Base-by-base conservation (phyloP, 2,797 vertebrate genomes). In the Denticeps clupeoides region DNA sequence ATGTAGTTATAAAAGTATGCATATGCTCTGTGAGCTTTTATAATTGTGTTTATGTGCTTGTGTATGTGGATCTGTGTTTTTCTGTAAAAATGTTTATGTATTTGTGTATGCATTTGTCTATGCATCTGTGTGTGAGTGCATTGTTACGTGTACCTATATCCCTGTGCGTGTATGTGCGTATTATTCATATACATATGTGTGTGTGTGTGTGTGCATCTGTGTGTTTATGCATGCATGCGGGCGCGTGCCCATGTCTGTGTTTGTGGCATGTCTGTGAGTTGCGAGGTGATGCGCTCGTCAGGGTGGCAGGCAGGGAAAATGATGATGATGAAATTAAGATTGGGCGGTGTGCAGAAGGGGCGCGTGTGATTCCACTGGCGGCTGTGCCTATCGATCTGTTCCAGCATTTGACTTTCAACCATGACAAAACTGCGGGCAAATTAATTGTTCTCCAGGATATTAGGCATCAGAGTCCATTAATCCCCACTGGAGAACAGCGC, bases 401-500 rank as follows among this genome's bases (percentile, higher is more conserved):
- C 93, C 92, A 97, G 88, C 92, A 89, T 94, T 97, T 97, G 93
- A 95, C 93, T 97, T 97, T 94, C 92, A 93, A 91, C 93, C 91
- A 93, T 94, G 93, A 98, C 93, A 97, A 98, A 98, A 96, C 91
- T 94, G 89, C 93, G 91, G 89, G 93, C 91, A 96, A 98, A 98
- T 98, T 97, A 98, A 98, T 98, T 98, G 92, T 97, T 94, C 91
- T 95, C 88, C 87, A 91, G 91, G 93, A 96, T 96, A 97, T 94
- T 96, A 96, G 89, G 89, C 91, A 96, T 96, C 94, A 95, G 92
- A 94, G 87, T 93, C 92, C 89, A 98, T 97, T 96, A 97, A 97
- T 98, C 94, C 92, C 93, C 91, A 91, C 89, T 85, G 88, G 87
- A 90, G 93, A 73, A 61, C 73, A 80, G 90, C 80, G 84, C 86